Percentiles rank a stretch among this genome's conserved stretches.
These are phyloP conservation scores for Platycheirus rosarum DNA, from an alignment of 2,888 invertebrate genomes.

Conservation along the genomic window DNA sequence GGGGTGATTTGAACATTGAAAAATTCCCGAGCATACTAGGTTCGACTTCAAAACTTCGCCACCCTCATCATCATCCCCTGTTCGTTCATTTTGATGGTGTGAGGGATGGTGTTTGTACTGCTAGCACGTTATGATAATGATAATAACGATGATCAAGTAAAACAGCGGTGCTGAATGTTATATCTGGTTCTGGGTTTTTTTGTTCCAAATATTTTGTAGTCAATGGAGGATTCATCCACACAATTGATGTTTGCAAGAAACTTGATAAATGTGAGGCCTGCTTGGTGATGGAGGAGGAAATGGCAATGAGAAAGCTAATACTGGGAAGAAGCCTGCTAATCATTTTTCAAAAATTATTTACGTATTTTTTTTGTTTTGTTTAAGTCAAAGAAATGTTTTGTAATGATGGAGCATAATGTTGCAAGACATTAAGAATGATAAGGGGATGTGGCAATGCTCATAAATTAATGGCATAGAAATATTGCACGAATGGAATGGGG, in stretches of 20 bases:
- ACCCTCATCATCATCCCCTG: slow-evolving; percentile 54
- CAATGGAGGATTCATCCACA: slow-evolving; percentile 56
- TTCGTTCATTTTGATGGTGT: slow-evolving; percentile 24
- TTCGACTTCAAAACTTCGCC: slow-evolving; percentile 48
- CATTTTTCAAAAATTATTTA: slow-evolving; percentile 74
- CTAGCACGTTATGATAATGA: slow-evolving; percentile 72
- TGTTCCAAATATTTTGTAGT: slow-evolving; percentile 45
- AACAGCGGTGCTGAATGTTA: slow-evolving; percentile 63
- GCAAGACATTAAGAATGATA: slow-evolving; percentile 22
- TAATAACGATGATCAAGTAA: slow-evolving; percentile 74
- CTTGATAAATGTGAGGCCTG: slow-evolving; percentile 69
- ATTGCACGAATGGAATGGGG: slow-evolving; percentile 29
- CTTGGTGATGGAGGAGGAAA: slow-evolving; percentile 3
- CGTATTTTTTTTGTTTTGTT: slow-evolving; percentile 35
- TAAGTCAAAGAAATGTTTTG: slow-evolving; percentile 35
- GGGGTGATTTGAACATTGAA: slow-evolving; percentile 67
- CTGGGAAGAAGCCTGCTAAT: slow-evolving; percentile 54
- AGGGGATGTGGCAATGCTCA: slow-evolving; percentile 33
- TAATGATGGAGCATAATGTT: slow-evolving; percentile 5
- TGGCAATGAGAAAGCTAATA: slow-evolving; percentile 54
- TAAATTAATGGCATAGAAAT: slow-evolving; percentile 64
- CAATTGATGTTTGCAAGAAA: slow-evolving; percentile 67
- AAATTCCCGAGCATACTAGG: slow-evolving; percentile 57
- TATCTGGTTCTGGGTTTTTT: slow-evolving; percentile 16
- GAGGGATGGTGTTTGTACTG: slow-evolving; percentile 14